These are phyloP conservation scores for Dufourea novaeangliae DNA, from an alignment of 1,140 invertebrate species.

Conservation along the genomic window DNA sequence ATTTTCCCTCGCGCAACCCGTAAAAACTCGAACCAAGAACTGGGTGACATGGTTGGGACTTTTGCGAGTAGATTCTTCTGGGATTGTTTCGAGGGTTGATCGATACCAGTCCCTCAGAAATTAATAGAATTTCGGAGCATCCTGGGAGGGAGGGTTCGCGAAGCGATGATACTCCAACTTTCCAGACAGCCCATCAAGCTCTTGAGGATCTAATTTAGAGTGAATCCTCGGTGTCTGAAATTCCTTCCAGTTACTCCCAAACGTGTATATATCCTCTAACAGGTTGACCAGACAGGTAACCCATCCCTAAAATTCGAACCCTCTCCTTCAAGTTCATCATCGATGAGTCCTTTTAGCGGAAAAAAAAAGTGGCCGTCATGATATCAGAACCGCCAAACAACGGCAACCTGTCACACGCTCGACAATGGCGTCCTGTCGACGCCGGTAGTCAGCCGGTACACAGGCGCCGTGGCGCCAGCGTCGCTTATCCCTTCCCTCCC, in stretches of 20 bases:
- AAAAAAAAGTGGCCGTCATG: not conserved
- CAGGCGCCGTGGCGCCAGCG: slow-evolving; percentile 65
- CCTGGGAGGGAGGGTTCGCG: too few relatives aligned
- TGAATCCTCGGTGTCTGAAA: too few relatives aligned
- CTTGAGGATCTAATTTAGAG: not conserved
- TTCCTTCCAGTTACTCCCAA: too few relatives aligned
- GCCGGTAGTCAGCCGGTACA: slow-evolving; percentile 60
- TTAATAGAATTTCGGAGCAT: not conserved
- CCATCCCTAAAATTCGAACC: too few relatives aligned
- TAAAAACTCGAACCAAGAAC: too few relatives aligned
- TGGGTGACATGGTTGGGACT: too few relatives aligned
- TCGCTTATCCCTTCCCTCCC: slow-evolving; percentile 54
- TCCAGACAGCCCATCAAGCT: too few relatives aligned
- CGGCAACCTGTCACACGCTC: slow-evolving; percentile 66
- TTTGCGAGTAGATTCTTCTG: not conserved
- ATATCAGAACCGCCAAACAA: slow-evolving; percentile 17
- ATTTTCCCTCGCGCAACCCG: too few relatives aligned
- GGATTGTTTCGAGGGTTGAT: not conserved
- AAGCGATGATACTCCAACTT: not conserved
- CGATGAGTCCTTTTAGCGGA: too few relatives aligned
- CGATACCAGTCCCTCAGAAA: not conserved
- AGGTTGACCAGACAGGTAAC: too few relatives aligned
- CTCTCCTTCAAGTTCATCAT: too few relatives aligned
- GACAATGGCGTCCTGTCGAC: slow-evolving; percentile 60
- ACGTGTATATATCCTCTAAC: too few relatives aligned